phyloP scores from a whole-genome alignment of 2,888 invertebrate genomes.

The Ernsta delagoae region DNA sequence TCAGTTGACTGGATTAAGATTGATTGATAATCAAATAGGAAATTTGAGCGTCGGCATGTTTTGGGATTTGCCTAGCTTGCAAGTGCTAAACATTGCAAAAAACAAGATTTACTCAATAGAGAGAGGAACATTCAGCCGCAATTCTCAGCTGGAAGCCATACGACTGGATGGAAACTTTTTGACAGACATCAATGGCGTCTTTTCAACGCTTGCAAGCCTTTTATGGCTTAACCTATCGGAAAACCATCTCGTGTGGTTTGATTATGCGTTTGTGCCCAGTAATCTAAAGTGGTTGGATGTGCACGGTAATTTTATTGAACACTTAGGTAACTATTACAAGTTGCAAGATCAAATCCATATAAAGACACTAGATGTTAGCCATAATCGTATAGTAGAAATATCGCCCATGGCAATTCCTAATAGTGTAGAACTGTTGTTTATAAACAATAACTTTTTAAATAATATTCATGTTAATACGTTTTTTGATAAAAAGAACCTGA shows the following conservation, averaged over 20 bases:
- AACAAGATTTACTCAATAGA: slow-evolving; percentile 95
- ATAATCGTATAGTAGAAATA: slow-evolving; percentile 93
- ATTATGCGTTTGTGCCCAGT: slow-evolving; percentile 95
- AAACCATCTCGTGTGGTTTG: slow-evolving; percentile 96
- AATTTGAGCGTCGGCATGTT: slow-evolving; percentile 94
- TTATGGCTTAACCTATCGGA: slow-evolving; percentile 95
- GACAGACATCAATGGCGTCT: slow-evolving; percentile 95
- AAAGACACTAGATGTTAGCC: slow-evolving; percentile 94
- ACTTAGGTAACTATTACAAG: slow-evolving; percentile 94
- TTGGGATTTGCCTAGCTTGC: slow-evolving; percentile 92
- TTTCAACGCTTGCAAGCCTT: slow-evolving; percentile 93
- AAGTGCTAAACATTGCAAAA: slow-evolving; percentile 94
- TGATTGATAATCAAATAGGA: slow-evolving; percentile 96
- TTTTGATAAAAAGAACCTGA: slow-evolving; percentile 92
- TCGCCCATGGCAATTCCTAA: slow-evolving; percentile 94
- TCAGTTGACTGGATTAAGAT: slow-evolving; percentile 93
- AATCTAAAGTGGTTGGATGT: slow-evolving; percentile 96
- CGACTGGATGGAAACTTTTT: slow-evolving; percentile 95
- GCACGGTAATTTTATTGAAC: slow-evolving; percentile 95
- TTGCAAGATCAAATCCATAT: slow-evolving; percentile 92
- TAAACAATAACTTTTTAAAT: slow-evolving; percentile 94
- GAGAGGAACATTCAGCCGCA: slow-evolving; percentile 92
- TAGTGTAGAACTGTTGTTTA: slow-evolving; percentile 94
- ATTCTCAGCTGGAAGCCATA: slow-evolving; percentile 93
- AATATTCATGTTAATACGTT: slow-evolving; percentile 94